Percentiles rank a stretch among this genome's conserved stretches.
Evolutionary conservation across 2,888 invertebrate species (phyloP).

Genomic region (Polydrusus pterygomalis): DNA sequence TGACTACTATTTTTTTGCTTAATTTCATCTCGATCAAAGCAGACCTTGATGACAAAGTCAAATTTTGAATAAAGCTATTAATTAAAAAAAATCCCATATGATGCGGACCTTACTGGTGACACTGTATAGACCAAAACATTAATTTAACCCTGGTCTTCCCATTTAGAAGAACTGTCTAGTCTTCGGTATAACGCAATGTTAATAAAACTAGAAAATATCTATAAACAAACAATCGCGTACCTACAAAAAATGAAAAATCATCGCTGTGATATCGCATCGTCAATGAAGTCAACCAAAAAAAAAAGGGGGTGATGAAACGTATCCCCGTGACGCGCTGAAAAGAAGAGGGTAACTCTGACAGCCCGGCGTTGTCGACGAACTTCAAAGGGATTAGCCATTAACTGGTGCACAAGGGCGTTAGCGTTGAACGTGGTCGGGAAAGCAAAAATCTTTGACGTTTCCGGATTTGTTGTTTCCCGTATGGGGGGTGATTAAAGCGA

Average conservation of each 20-base stretch:
- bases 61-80: no score
- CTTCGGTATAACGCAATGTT: no score
- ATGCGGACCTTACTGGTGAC: no score
- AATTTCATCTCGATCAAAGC: no score
- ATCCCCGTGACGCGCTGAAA: conserved; percentile 4
- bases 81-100: no score
- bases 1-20: no score
- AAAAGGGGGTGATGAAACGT: conserved; percentile 10
- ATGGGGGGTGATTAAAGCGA: background rate
- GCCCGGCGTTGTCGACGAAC: conserved; percentile 12
- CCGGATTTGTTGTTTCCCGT: background rate
- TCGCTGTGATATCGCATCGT: background rate
- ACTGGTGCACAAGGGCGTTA: conserved; percentile 23
- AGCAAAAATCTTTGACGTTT: conserved; percentile 16
- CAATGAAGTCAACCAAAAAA: conserved; percentile 6
- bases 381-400: conserved; percentile 29
- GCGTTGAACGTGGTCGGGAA: conserved; percentile 22
- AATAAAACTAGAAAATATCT: no score
- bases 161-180: no score
- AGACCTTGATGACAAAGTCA: no score
- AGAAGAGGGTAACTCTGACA: conserved; percentile 20
- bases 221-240: background rate
- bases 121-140: no score
- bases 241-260: conserved; percentile 18
- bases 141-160: no score